Percentiles rank a stretch among this genome's conserved stretches.
phyloP scores from a whole-genome alignment of 2,797 vertebrate species.

The Orientallactaga sibirica region DNA sequence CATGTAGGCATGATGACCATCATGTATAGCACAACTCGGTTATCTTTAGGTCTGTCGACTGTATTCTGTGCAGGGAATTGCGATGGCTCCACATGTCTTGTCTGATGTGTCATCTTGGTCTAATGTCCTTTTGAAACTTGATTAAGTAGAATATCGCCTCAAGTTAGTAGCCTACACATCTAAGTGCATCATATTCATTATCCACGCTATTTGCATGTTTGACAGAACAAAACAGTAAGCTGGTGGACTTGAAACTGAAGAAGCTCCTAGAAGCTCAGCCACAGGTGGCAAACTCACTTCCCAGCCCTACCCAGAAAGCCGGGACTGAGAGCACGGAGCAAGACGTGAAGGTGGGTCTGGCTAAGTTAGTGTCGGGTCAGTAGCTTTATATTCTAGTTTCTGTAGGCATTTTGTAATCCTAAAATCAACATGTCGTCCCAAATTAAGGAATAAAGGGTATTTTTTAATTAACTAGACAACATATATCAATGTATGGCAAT shows the following conservation, averaged over 20 bases:
- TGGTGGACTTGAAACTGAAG: conserved; percentile 96
- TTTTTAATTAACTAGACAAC: not conserved
- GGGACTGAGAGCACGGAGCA: conserved; percentile 89
- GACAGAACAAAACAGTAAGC: conserved; percentile 94
- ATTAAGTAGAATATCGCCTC: conserved; percentile 78
- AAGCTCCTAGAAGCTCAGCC: conserved; percentile 93
- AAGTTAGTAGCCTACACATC: conserved; percentile 79
- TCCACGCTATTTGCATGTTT: conserved; percentile 87
- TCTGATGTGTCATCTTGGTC: conserved; percentile 31
- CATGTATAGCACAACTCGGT: conserved; percentile 43
- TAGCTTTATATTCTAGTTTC: conserved; percentile 53
- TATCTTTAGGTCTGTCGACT: conserved; percentile 8
- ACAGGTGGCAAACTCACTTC: conserved; percentile 92
- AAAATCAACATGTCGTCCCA: conserved; percentile 77
- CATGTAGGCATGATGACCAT: conserved; percentile 54
- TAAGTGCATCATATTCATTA: conserved; percentile 84
- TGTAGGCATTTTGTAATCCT: conserved; percentile 75
- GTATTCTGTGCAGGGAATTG: conserved; percentile 15
- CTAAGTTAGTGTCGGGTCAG: conserved; percentile 78
- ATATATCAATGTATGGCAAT: conserved; percentile 57
- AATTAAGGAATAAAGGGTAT: conserved; percentile 30
- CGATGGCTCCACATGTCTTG: conserved; percentile 21
- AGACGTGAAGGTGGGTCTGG: conserved; percentile 90
- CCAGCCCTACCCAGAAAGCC: conserved; percentile 91
- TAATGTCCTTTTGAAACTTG: conserved; percentile 69